Conservation (phyloP, 2,113 vertebrate species). For the Myotis lucifugus region DNA sequence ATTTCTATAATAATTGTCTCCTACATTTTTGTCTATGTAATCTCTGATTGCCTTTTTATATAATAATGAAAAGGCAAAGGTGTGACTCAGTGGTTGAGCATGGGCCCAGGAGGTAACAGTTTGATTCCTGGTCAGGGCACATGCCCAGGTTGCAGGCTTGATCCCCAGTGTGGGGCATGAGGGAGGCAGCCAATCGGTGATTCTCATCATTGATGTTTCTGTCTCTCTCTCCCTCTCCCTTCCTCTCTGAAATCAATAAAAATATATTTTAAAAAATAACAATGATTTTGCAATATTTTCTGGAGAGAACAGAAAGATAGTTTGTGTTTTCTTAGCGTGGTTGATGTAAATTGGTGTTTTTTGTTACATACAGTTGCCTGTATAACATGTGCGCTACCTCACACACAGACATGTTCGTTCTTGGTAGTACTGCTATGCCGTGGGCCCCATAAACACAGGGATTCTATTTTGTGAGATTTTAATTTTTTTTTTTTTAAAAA, state of each 20-base stretch:
- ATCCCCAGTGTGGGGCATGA: too few species aligned
- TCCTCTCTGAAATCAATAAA: too few species aligned
- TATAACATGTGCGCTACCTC: neutral
- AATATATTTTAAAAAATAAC: neutral
- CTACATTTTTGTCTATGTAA: neutral
- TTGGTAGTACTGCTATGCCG: neutral
- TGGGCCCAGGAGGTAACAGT: too few species aligned
- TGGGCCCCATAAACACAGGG: neutral
- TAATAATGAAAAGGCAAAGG: neutral
- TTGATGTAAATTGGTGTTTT: neutral
- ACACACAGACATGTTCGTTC: neutral
- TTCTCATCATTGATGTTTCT: too few species aligned
- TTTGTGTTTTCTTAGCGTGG: neutral
- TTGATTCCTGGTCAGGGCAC: too few species aligned
- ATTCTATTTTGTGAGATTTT: conserved; percentile 32
- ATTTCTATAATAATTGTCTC: neutral
- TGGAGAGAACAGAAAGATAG: neutral
- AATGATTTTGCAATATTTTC: neutral
- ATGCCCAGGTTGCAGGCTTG: too few species aligned
- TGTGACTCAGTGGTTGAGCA: too few species aligned
- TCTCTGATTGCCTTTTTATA: neutral
- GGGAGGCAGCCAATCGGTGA: too few species aligned
- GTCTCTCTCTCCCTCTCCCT: too few species aligned
- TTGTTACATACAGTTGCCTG: neutral
- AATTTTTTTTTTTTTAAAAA: neutral